Base-by-base conservation (phyloP, 2,797 vertebrate genomes). In the Pelodytes ibericus region DNA sequence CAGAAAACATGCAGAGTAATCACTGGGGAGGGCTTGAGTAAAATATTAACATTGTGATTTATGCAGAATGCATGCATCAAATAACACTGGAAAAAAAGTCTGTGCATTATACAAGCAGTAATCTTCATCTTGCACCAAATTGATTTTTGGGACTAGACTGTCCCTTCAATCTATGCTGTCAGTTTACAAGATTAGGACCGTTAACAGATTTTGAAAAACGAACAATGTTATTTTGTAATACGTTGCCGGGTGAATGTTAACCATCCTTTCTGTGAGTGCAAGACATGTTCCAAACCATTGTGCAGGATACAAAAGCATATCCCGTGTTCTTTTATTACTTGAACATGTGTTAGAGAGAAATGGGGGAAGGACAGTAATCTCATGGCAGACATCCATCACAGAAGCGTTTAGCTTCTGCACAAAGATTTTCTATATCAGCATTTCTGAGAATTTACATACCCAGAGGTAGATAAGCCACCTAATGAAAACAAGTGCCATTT, bases 321-420 rank as follows among this genome's bases (percentile, higher is more conserved):
- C 5, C 5, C 10, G 10, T 36, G 31, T 36, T 29, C n/a, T 66
- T 49, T 62, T 39, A 20, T 75, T 69, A 68, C 60, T 58, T 68
- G 73, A 25, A 60, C 49, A 60, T 74, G 53, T 62, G 31, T 53
- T 63, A 18, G 11, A 72, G 70, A 6, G 47, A 53, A 36, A 18
- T 20, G 7, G 59, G 63, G 26, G 26, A 66, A 20, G 30, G 26
- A 26, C 15, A 27, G 53, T 47, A 53, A 69, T 75, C 57, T 69
- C 56, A 18, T 18, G 49, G 63, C 27, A 49, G 53, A 60, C 63
- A 66, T 74, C 39, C 63, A 75, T 75, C 72, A 67, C 36, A 39
- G 63, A 58, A 30, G 25, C 30, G 31, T 44, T 11, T 11, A 7
- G 8, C 56, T 60, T 49, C 59, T 60, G 31, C 59, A 30, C 53